These are phyloP conservation scores for Mellilla xanthometata DNA, from an alignment of 2,888 invertebrate species.

Conservation along the genomic window DNA sequence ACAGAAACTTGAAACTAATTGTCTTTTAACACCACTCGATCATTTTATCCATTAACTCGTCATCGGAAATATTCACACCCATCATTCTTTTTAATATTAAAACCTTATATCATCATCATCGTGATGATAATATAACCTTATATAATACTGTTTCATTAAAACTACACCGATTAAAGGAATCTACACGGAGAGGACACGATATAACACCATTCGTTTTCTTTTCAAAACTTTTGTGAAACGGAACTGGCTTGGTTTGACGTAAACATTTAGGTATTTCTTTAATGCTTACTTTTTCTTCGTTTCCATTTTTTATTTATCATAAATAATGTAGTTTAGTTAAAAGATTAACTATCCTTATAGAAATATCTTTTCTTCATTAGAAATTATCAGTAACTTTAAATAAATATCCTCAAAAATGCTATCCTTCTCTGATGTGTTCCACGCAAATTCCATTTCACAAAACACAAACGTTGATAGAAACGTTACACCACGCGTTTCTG, in stretches of 20 bases:
- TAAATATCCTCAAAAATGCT: too few relatives aligned
- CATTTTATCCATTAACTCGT: slow-evolving; percentile 27
- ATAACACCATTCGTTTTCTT: slow-evolving; percentile 11
- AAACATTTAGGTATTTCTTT: too few relatives aligned
- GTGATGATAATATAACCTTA: too few relatives aligned
- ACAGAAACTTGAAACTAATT: slow-evolving; percentile 54
- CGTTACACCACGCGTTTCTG: slow-evolving; percentile 11
- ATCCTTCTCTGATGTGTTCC: too few relatives aligned
- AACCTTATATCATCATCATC: too few relatives aligned
- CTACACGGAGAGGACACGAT: slow-evolving; percentile 47
- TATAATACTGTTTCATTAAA: slow-evolving; percentile 37
- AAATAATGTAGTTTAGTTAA: too few relatives aligned
- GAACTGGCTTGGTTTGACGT: slow-evolving; percentile 1
- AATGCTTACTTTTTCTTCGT: too few relatives aligned
- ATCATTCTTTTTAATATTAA: slow-evolving; percentile 28
- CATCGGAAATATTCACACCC: slow-evolving; percentile 15
- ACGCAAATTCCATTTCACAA: slow-evolving; percentile 4
- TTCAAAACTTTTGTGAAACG: background rate
- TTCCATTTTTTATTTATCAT: too few relatives aligned
- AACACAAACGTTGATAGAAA: slow-evolving; percentile 11
- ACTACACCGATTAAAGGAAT: slow-evolving; percentile 33
- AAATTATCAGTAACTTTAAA: too few relatives aligned
- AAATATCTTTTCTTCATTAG: too few relatives aligned
- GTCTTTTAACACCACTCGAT: slow-evolving; percentile 50
- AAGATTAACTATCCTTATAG: too few relatives aligned